phyloP scores from a whole-genome alignment of 2,113 vertebrate species.

The Vimba vimba region DNA sequence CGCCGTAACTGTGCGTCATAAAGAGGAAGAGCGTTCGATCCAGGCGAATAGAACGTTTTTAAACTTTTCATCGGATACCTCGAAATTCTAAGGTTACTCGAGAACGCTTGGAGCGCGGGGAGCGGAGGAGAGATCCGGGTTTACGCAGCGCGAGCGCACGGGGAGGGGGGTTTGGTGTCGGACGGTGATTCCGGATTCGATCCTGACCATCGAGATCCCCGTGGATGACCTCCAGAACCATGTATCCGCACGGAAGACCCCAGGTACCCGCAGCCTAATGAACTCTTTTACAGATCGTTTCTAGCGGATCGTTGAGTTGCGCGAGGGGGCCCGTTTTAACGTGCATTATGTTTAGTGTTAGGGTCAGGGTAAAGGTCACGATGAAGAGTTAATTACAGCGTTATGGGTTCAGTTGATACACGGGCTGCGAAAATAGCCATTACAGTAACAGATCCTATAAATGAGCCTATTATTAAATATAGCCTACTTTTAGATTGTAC shows the following conservation, averaged over 20 bases:
- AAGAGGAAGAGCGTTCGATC: conserved; percentile 14
- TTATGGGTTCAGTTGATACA: conserved; percentile 13
- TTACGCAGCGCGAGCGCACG: conserved; percentile 15
- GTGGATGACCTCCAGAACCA: conserved; percentile 45
- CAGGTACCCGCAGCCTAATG: conserved; percentile 47
- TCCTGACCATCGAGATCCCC: conserved; percentile 31
- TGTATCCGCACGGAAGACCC: conserved; percentile 64
- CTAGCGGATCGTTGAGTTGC: not conserved
- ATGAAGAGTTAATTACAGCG: conserved; percentile 16
- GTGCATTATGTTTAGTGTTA: conserved; percentile 17
- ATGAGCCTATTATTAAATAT: not conserved
- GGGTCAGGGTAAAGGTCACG: conserved; percentile 52
- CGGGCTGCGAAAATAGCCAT: not conserved
- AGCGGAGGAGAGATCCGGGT: not conserved
- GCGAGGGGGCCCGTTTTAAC: not conserved
- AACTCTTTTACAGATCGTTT: not conserved
- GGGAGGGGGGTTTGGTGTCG: not conserved
- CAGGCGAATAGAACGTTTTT: not conserved
- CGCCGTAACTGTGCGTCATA: conserved; percentile 39
- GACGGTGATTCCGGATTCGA: conserved; percentile 34
- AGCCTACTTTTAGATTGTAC: not conserved
- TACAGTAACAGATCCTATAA: not conserved
- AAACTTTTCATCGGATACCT: conserved; percentile 29
- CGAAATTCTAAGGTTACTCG: not conserved
- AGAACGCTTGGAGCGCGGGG: not conserved